These are phyloP conservation scores for Drosophila carrolli DNA, from an alignment of 1,140 invertebrate genomes.

Conservation along the genomic window DNA sequence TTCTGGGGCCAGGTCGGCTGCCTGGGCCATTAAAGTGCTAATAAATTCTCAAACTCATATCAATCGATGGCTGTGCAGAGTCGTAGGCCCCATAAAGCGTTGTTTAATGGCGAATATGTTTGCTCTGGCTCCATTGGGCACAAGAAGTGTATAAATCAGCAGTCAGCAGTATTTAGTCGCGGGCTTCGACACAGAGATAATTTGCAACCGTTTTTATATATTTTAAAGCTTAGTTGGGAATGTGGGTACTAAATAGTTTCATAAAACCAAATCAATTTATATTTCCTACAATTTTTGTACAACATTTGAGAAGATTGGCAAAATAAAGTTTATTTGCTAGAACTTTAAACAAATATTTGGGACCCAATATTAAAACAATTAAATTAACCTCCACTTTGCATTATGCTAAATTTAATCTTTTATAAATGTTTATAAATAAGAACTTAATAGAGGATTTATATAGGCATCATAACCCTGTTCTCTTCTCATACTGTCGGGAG, in stretches of 20 bases:
- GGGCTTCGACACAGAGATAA: background rate
- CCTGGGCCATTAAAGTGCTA: constrained; percentile 53
- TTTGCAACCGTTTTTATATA: background rate
- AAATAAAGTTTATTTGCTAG: no score
- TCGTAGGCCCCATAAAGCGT: constrained; percentile 45
- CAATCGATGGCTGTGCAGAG: constrained; percentile 50
- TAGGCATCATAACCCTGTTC: background rate
- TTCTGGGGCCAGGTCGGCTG: constrained; percentile 8
- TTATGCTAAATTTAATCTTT: no score
- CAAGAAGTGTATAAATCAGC: constrained; percentile 29
- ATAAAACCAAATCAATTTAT: no score
- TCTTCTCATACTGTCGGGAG: background rate
- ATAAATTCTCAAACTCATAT: constrained; percentile 63
- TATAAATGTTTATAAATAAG: no score
- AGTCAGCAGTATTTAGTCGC: background rate
- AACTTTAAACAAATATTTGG: no score
- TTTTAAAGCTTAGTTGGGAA: background rate
- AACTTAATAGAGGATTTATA: no score
- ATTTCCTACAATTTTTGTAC: no score
- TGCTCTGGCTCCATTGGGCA: constrained; percentile 5
- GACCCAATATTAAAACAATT: no score
- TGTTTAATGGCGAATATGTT: constrained; percentile 48
- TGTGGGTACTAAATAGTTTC: no score
- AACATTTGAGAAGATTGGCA: no score
- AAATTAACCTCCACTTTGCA: no score